Conservation (phyloP, 2,113 vertebrate genomes). For the Phylloscopus trochilus region DNA sequence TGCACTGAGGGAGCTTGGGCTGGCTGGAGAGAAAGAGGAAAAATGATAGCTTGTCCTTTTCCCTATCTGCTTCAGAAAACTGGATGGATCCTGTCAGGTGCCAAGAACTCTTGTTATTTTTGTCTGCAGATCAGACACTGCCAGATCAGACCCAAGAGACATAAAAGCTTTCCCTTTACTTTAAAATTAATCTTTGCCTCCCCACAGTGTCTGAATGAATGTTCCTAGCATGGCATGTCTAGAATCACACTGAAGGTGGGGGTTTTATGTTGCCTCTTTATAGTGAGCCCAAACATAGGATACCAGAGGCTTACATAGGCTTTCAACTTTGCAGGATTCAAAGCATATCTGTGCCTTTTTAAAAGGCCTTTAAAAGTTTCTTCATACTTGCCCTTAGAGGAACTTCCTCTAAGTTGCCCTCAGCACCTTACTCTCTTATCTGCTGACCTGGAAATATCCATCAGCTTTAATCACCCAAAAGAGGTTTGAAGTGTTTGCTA, state of each 20-base stretch:
- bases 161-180: background rate
- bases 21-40: background rate
- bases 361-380: background rate
- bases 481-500: background rate
- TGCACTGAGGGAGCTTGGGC: background rate
- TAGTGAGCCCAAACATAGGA: background rate
- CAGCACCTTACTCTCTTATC: background rate
- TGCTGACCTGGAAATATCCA: conserved; percentile 4
- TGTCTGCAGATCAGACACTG: conserved; percentile 1
- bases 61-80: background rate
- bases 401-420: background rate
- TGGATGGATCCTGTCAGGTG: background rate
- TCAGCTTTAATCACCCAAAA: background rate
- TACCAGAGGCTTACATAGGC: background rate
- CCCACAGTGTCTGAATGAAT: background rate
- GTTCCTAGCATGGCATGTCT: background rate
- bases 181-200: conserved; percentile 23
- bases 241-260: background rate
- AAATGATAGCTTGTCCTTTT: background rate
- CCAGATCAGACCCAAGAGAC: background rate
- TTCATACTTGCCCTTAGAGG: background rate
- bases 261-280: background rate
- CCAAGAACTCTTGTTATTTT: conserved; percentile 8
- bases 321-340: background rate
- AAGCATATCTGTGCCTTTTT: background rate